Evolutionary conservation across 2,888 invertebrate species (phyloP).

Genomic region (Drosophila pullipes): DNA sequence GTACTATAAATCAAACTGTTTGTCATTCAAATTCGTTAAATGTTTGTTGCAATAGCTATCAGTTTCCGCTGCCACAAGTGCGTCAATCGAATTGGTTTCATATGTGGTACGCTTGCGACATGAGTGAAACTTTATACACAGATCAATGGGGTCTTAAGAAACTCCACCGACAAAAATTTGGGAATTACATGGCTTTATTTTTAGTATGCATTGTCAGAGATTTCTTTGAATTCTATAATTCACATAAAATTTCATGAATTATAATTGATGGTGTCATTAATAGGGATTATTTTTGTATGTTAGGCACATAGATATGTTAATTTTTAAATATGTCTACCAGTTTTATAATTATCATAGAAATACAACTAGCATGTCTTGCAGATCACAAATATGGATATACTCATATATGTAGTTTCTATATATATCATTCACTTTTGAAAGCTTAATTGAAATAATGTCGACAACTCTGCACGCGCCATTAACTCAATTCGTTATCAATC

Average conservation of each 20-base stretch:
- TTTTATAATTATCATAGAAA: neutral
- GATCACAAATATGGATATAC: neutral
- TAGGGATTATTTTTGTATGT: neutral
- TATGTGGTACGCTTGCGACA: conserved; percentile 35
- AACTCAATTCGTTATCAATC: conserved; percentile 39
- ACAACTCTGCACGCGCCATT: conserved; percentile 33
- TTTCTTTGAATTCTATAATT: neutral
- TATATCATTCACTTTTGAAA: neutral
- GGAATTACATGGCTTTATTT: neutral
- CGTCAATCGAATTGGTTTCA: conserved; percentile 38
- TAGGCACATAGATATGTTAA: neutral
- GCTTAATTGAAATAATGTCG: conserved; percentile 10
- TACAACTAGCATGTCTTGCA: neutral
- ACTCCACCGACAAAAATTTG: conserved; percentile 7
- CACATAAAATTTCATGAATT: neutral
- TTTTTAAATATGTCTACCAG: neutral
- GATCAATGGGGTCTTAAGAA: conserved; percentile 7
- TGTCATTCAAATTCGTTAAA: conserved; percentile 51
- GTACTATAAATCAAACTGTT: conserved; percentile 26
- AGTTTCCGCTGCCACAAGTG: conserved; percentile 12
- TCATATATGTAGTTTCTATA: neutral
- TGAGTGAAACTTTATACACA: conserved; percentile 21
- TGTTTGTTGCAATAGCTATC: conserved; percentile 32
- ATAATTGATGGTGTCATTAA: conserved; percentile 7
- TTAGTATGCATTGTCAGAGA: neutral